A percentile compares a stretch with the other conserved stretches of the same genome.
Evolutionary conservation across 2,113 vertebrate genomes (phyloP).

Genomic region (Tupaia tana): DNA sequence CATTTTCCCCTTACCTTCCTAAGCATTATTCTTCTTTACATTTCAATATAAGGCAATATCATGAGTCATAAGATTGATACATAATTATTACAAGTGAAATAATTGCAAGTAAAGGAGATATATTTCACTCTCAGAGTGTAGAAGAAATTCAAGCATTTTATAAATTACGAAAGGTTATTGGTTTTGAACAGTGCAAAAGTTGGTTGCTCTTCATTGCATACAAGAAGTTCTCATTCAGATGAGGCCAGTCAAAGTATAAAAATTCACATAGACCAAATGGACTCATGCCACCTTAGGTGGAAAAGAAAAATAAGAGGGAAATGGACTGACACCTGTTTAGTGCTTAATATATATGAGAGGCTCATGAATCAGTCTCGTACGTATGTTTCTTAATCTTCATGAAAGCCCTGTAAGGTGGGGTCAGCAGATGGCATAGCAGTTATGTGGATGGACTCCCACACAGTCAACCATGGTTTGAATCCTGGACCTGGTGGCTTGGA

Average conservation of each 20-base stretch:
- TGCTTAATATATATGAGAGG: not conserved
- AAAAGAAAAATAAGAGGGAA: constrained; percentile 16
- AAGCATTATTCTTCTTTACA: constrained; percentile 74
- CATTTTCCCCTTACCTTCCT: constrained; percentile 56
- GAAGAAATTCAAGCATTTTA: constrained; percentile 56
- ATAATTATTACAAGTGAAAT: constrained; percentile 79
- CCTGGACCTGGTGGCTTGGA: too few species aligned
- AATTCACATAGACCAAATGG: not conserved
- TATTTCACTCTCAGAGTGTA: constrained; percentile 64
- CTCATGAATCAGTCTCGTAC: not conserved
- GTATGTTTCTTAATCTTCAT: not conserved
- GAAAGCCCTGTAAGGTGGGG: not conserved
- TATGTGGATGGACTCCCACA: too few species aligned
- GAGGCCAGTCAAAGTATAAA: not conserved
- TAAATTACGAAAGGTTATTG: constrained; percentile 60
- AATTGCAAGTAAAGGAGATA: constrained; percentile 73
- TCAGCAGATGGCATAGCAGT: too few species aligned
- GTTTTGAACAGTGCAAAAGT: constrained; percentile 58
- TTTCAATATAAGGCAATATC: constrained; percentile 78
- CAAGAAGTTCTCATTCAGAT: constrained; percentile 49
- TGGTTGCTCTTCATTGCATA: constrained; percentile 10
- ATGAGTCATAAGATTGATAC: constrained; percentile 79
- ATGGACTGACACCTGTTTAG: not conserved
- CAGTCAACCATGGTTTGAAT: too few species aligned
- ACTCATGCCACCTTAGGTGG: not conserved